Evolutionary conservation across 2,888 invertebrate genomes (phyloP).

Genomic region (Eumerus sabulonum): DNA sequence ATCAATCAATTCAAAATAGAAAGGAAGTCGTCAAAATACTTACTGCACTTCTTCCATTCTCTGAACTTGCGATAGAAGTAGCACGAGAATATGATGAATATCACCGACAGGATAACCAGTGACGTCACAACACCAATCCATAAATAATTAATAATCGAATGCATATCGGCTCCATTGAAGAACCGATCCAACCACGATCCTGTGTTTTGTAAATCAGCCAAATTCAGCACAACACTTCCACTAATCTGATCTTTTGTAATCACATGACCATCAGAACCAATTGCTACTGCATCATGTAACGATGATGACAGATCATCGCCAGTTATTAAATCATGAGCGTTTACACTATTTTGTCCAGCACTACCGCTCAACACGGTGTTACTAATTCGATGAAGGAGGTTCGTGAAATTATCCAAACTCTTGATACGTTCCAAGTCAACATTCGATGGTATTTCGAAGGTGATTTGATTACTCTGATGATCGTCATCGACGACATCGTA

Average conservation of each 20-base stretch:
- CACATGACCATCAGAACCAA: slow-evolving; percentile 71
- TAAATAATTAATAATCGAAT: slow-evolving; percentile 77
- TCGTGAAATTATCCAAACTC: slow-evolving; percentile 76
- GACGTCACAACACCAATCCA: slow-evolving; percentile 78
- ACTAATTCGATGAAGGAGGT: slow-evolving; percentile 75
- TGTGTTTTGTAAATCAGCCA: slow-evolving; percentile 74
- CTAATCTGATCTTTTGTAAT: slow-evolving; percentile 77
- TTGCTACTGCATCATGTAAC: slow-evolving; percentile 49
- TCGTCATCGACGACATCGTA: slow-evolving; percentile 71
- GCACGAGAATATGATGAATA: slow-evolving; percentile 77
- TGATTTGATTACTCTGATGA: slow-evolving; percentile 77
- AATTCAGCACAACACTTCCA: slow-evolving; percentile 76
- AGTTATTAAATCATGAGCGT: slow-evolving; percentile 27
- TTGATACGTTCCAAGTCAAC: slow-evolving; percentile 77
- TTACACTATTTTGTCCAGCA: slow-evolving; percentile 49
- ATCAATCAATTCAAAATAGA: neutral
- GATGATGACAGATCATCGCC: neutral
- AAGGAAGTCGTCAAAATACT: slow-evolving; percentile 70
- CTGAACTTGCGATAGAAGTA: slow-evolving; percentile 78
- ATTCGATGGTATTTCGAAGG: slow-evolving; percentile 77
- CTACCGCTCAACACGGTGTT: slow-evolving; percentile 70
- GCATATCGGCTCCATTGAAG: slow-evolving; percentile 77
- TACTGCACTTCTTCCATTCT: slow-evolving; percentile 79
- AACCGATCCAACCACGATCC: slow-evolving; percentile 72
- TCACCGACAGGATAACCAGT: slow-evolving; percentile 75